These are phyloP conservation scores for Drosophila infuscata DNA, from an alignment of 2,888 invertebrate species.

Conservation along the genomic window DNA sequence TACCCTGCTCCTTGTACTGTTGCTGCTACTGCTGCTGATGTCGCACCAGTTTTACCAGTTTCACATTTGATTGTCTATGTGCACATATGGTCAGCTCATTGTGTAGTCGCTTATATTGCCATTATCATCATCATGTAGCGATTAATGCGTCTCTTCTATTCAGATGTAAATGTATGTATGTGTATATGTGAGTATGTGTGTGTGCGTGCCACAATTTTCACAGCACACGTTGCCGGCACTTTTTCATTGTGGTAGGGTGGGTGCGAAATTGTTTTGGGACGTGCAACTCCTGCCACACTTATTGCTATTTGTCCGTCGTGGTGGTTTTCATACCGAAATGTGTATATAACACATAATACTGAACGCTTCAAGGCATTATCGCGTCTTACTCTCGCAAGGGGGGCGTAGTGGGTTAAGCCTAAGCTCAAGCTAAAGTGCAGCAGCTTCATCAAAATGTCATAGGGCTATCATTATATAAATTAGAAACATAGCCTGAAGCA, in stretches of 20 bases:
- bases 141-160: slow-evolving; percentile 51
- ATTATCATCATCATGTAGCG: slow-evolving; percentile 73
- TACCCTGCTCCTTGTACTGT: background rate
- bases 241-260: slow-evolving; percentile 31
- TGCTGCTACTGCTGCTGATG: slow-evolving; percentile 15
- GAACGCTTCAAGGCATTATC: slow-evolving; percentile 41
- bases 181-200: background rate
- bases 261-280: slow-evolving; percentile 59
- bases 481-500: slow-evolving; percentile 17
- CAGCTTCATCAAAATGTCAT: slow-evolving; percentile 42
- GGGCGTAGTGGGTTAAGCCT: slow-evolving; percentile 36
- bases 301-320: slow-evolving; percentile 42
- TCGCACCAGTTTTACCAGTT: slow-evolving; percentile 32
- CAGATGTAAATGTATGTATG: slow-evolving; percentile 18
- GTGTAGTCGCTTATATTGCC: slow-evolving; percentile 72
- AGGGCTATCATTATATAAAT: slow-evolving; percentile 29
- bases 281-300: slow-evolving; percentile 12
- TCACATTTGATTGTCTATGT: slow-evolving; percentile 68
- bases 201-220: slow-evolving; percentile 69
- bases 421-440: slow-evolving; percentile 32
- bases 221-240: slow-evolving; percentile 32
- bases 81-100: slow-evolving; percentile 75
- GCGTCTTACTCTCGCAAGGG: slow-evolving; percentile 21
- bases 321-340: slow-evolving; percentile 19
- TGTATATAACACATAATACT: slow-evolving; percentile 22